A percentile compares a stretch with the other conserved stretches of the same genome.
These are phyloP conservation scores for Atethmia centrago DNA, from an alignment of 2,888 invertebrate genomes.

Conservation along the genomic window DNA sequence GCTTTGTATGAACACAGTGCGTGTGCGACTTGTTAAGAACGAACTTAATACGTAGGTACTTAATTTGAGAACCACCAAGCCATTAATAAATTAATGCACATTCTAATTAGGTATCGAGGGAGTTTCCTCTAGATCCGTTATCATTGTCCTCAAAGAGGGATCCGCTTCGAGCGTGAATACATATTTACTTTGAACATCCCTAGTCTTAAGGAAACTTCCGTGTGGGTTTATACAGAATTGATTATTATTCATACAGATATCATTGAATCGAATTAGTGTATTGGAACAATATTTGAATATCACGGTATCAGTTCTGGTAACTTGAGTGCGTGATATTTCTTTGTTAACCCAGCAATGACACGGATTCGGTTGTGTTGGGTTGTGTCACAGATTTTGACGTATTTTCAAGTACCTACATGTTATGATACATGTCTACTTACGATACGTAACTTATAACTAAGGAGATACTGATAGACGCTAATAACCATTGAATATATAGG, in stretches of 20 bases:
- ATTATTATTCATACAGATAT: constrained; percentile 47
- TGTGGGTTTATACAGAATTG: constrained; percentile 36
- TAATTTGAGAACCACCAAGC: constrained; percentile 17
- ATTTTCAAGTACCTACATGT: background rate
- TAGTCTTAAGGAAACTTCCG: constrained; percentile 52
- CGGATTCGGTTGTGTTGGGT: constrained; percentile 4
- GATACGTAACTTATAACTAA: no score
- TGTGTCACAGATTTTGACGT: constrained; percentile 16
- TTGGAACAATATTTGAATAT: constrained; percentile 37
- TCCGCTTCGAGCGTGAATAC: constrained; percentile 34
- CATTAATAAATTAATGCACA: background rate
- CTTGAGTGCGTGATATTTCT: constrained; percentile 36
- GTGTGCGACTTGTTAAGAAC: background rate
- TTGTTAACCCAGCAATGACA: constrained; percentile 42
- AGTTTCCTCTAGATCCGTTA: constrained; percentile 46
- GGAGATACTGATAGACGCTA: background rate
- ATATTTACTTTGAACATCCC: constrained; percentile 38
- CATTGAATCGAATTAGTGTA: constrained; percentile 16
- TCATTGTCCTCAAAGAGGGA: constrained; percentile 41
- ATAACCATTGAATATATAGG: background rate
- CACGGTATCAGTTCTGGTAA: constrained; percentile 40
- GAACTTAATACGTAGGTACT: background rate
- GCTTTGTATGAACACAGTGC: background rate
- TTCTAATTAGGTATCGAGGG: constrained; percentile 17
- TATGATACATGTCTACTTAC: background rate